Evolutionary conservation across 2,888 invertebrate genomes (phyloP).

Genomic region (Mantis religiosa): DNA sequence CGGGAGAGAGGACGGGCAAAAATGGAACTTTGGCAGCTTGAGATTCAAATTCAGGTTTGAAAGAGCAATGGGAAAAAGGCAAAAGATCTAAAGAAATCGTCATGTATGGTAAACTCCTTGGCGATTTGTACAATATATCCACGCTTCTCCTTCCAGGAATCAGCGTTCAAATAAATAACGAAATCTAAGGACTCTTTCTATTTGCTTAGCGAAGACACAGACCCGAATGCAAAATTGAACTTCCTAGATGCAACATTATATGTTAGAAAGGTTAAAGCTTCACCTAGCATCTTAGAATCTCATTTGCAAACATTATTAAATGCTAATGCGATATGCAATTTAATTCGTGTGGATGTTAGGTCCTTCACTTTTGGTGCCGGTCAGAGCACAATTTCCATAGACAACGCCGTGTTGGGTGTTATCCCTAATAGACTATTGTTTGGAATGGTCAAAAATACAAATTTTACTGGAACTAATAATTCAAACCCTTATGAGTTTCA

Average conservation of each 20-base stretch:
- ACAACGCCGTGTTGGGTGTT: no score
- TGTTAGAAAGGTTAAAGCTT: background rate
- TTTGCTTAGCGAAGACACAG: background rate
- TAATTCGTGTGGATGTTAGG: no score
- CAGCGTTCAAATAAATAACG: background rate
- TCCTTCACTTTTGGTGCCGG: no score
- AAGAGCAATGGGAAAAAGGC: background rate
- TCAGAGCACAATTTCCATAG: no score
- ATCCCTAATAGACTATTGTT: no score
- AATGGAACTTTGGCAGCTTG: no score
- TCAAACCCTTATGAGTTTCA: no score
- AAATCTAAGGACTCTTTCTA: background rate
- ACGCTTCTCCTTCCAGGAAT: background rate
- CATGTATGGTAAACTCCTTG: background rate
- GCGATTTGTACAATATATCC: background rate
- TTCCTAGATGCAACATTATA: background rate
- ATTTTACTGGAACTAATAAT: no score
- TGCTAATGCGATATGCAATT: no score
- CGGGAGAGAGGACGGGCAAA: background rate
- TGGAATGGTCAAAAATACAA: no score
- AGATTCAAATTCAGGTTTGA: background rate
- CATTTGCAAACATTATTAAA: no score
- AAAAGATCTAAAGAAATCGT: background rate
- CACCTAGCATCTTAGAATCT: no score
- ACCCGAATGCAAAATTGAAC: background rate